Evolutionary conservation across 2,888 invertebrate genomes (phyloP), one percentile per base, ranked within the genome.

Genomic region (Arge pagana): DNA sequence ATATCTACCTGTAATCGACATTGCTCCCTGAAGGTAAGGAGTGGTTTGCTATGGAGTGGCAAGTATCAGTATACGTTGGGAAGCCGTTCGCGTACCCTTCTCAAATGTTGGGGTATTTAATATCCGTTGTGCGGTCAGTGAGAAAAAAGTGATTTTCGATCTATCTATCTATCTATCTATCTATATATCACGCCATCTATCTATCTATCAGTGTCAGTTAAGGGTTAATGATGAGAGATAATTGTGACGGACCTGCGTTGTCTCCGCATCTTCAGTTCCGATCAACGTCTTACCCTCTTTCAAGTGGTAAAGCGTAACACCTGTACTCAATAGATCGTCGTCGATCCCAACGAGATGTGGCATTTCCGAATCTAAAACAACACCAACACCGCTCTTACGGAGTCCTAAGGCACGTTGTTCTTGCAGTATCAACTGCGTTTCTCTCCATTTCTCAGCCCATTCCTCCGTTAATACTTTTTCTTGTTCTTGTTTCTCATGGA

Each of bases 391-490:
- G 35, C 93, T 89, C 78, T 93, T 94, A 33, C 94, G 80, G 51
- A 95, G 78, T 0, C 93, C 94, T 19, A 93, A 78, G 3, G 93
- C 90, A 70, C 89, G 87, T 76, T 94, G 93, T 70, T 95, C 94
- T 70, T 92, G 87, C 26, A 93, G 78, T 62, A 93, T 93, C 63
- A 88, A 88, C 71, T 93, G 93, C 0, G 93, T 92, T 70, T 91
- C 91, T 42, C 90, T 83, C 95, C 95, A 95, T 72, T 94, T 94
- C 72, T 93, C 92, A 8, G 91, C 88, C 94, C 94, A 95, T 70
- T 92, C 90, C 77, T 93, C 93, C 0, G 93, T 94, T 53, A 95
- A 81, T 52, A 86, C 90, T 76, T 88, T 93, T 79, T 93, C 93
- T 70, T 92, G 89, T 0, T 93, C 93, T 76, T 95, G 93, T 70